Evolutionary conservation across 2,797 vertebrate species (phyloP), one percentile per base, ranked within the genome.

Genomic region (Thamnophis elegans): DNA sequence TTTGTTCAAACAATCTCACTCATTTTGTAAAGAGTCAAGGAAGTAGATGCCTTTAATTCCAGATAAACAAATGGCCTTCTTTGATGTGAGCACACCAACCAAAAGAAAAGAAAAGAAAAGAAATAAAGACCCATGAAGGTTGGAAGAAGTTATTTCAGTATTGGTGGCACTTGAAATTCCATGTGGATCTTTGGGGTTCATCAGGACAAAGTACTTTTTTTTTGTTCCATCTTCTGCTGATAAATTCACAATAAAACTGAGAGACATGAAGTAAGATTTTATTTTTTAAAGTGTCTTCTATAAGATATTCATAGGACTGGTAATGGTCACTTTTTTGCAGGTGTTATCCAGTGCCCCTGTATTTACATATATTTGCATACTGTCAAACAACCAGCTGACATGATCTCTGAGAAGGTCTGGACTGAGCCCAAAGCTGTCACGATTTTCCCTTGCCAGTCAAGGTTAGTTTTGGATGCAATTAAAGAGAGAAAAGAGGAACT

Each of bases 361-460:
- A 98, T 99, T 99, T 99, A 98, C 99, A 99, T 99, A 97, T 60
- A 99, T 99, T 99, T 98, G 98, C 99, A 99, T 99, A 97, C 98
- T 98, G 99, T 99, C 99, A 99, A 98, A 98, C 97, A 97, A 98
- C 96, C 95, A 98, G 97, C 98, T 98, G 98, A 98, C 99, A 98
- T 98, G 97, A 96, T 98, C 98, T 97, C 98, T 98, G 98, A 98
- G 98, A 98, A 98, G 98, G 98, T 97, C 98, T 99, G 99, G 99
- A 99, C 97, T 94, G 94, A 94, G 98, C 98, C 99, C 99, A 99
- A 98, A 98, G 98, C 98, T 98, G 98, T 98, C 98, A 98, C 97
- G 97, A 96, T 97, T 98, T 98, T 98, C 98, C 98, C 97, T 97
- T 97, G 97, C 98, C 97, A 98, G 97, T 96, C 97, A 97, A 98